A percentile compares a stretch with the other conserved stretches of the same genome.
These are phyloP conservation scores for Aspiorhynchus laticeps DNA, from an alignment of 2,113 vertebrate genomes.

Conservation along the genomic window DNA sequence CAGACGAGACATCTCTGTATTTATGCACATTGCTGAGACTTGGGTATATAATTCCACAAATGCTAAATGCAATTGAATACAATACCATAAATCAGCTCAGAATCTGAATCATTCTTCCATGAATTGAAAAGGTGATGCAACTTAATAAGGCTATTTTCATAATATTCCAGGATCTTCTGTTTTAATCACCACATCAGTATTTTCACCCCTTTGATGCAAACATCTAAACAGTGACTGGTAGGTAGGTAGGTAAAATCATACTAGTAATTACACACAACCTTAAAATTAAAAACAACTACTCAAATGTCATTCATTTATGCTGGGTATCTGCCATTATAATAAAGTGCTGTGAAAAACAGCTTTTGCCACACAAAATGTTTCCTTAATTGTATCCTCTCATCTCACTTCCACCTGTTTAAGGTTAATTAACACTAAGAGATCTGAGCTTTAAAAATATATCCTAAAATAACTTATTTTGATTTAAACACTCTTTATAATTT, in stretches of 20 bases:
- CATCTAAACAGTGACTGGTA: slow-evolving; percentile 52
- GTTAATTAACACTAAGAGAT: slow-evolving; percentile 47
- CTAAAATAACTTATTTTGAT: neutral
- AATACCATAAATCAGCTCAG: neutral
- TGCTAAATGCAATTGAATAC: neutral
- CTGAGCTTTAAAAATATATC: slow-evolving; percentile 14
- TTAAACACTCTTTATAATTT: neutral
- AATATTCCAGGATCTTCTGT: slow-evolving; percentile 32
- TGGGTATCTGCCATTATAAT: slow-evolving; percentile 29
- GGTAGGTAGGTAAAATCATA: slow-evolving; percentile 55
- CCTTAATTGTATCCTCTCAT: slow-evolving; percentile 6
- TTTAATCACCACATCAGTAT: slow-evolving; percentile 56
- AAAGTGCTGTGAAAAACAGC: slow-evolving; percentile 13
- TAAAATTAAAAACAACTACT: slow-evolving; percentile 58
- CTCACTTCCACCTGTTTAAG: slow-evolving; percentile 45
- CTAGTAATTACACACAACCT: slow-evolving; percentile 56
- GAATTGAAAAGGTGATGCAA: neutral
- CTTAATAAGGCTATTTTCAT: slow-evolving; percentile 17
- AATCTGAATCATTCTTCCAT: neutral
- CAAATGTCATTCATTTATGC: slow-evolving; percentile 48
- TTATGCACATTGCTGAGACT: slow-evolving; percentile 12
- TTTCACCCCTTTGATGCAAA: slow-evolving; percentile 59
- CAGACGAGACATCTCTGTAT: slow-evolving; percentile 10
- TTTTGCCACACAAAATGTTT: neutral
- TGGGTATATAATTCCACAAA: slow-evolving; percentile 15